These are phyloP conservation scores for Naso thynnoides DNA, from an alignment of 2,797 vertebrate species.

Conservation along the genomic window DNA sequence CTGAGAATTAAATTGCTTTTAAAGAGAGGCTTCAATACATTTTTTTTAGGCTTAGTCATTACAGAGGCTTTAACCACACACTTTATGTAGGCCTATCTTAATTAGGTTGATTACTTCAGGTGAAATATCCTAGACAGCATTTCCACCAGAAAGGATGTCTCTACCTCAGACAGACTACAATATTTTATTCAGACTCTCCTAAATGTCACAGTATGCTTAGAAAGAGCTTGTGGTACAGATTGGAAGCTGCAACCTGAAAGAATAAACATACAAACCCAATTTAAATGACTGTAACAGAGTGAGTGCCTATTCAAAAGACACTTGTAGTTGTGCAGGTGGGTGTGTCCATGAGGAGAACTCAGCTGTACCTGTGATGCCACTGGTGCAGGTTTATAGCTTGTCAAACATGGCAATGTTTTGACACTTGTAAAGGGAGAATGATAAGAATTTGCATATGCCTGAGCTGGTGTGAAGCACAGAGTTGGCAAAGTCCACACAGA, in stretches of 20 bases:
- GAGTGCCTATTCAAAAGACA: too few species aligned
- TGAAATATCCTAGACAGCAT: not conserved
- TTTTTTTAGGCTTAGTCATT: not conserved
- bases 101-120: not conserved
- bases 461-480: constrained; percentile 17
- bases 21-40: too few species aligned
- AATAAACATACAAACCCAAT: not conserved
- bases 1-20: too few species aligned
- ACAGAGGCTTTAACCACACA: not conserved
- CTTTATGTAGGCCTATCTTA: not conserved
- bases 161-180: not conserved
- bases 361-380: not conserved
- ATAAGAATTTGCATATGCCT: constrained; percentile 73
- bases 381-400: not conserved
- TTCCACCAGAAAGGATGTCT: too few species aligned
- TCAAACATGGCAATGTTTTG: constrained; percentile 29
- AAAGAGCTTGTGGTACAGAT: constrained; percentile 1
- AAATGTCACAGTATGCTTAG: not conserved
- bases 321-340: not conserved
- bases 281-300: constrained; percentile 1
- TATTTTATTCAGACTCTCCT: not conserved
- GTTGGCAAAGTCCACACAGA: constrained; percentile 13
- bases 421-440: constrained; percentile 16
- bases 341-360: not conserved
- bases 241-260: not conserved